phyloP scores from a whole-genome alignment of 2,113 vertebrate genomes.

The Megalops atlanticus region DNA sequence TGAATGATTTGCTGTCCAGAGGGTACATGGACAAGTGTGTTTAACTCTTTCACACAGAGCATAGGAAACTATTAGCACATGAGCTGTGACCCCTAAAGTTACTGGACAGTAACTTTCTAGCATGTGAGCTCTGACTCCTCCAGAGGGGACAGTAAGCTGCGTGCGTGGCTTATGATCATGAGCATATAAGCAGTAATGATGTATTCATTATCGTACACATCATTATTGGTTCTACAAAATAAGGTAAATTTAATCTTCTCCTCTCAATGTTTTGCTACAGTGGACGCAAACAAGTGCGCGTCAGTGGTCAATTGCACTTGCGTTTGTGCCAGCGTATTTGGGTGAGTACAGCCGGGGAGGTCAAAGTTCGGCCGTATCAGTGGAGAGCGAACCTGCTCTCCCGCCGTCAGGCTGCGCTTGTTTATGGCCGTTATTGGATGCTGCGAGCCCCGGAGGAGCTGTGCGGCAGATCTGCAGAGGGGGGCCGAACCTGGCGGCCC shows the following conservation, averaged over 20 bases:
- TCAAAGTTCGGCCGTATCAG: slow-evolving; percentile 27
- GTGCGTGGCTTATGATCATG: no score
- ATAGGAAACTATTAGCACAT: neutral
- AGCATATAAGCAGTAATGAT: no score
- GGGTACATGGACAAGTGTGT: neutral
- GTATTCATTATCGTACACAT: no score
- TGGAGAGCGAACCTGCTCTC: neutral
- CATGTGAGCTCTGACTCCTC: no score
- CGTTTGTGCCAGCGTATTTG: neutral
- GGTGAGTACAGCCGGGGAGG: slow-evolving; percentile 4
- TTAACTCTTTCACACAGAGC: neutral
- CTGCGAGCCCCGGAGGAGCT: slow-evolving; percentile 32
- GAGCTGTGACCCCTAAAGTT: neutral
- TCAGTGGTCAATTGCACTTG: no score
- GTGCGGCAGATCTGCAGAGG: slow-evolving; percentile 1
- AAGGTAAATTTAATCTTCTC: no score
- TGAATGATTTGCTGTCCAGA: neutral
- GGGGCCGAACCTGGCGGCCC: slow-evolving; percentile 4
- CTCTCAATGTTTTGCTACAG: no score
- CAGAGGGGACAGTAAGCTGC: no score
- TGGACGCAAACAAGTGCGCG: no score
- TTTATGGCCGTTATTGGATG: slow-evolving; percentile 36
- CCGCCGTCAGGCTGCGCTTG: neutral
- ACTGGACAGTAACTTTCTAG: no score
- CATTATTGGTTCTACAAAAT: no score